A percentile compares a stretch with the other conserved stretches of the same genome.
Conservation (phyloP, 2,888 invertebrate genomes). For the Drosophila robusta region DNA sequence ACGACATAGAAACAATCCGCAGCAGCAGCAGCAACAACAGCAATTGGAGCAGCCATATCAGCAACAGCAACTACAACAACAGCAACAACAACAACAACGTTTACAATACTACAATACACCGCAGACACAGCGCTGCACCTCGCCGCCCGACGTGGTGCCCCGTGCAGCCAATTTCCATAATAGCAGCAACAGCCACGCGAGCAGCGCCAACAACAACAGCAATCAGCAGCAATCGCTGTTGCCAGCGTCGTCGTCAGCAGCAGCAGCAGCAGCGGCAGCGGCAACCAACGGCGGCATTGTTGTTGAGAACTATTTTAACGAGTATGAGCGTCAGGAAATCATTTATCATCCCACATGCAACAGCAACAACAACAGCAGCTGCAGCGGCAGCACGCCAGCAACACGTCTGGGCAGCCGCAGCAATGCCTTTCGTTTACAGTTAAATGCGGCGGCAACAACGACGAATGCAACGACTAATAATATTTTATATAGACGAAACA, state of each 20-base stretch:
- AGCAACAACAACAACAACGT: conserved; percentile 54
- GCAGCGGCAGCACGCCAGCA: conserved; percentile 56
- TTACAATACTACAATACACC: conserved; percentile 59
- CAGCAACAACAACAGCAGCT: conserved; percentile 48
- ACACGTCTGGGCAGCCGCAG: conserved; percentile 51
- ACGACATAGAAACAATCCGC: conserved; percentile 71
- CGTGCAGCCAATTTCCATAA: conserved; percentile 80
- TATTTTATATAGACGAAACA: conserved; percentile 69
- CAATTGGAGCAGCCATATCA: conserved; percentile 69
- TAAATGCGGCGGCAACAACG: conserved; percentile 50
- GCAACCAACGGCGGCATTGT: conserved; percentile 75
- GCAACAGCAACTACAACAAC: conserved; percentile 48
- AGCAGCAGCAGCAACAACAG: conserved; percentile 42
- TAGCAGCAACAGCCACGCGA: conserved; percentile 30
- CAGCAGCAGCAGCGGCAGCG: conserved; percentile 35
- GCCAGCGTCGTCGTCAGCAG: conserved; percentile 29
- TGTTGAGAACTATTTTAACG: conserved; percentile 84
- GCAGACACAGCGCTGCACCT: conserved; percentile 79
- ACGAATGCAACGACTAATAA: conserved; percentile 67
- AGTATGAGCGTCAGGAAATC: conserved; percentile 85
- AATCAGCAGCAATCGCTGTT: conserved; percentile 43
- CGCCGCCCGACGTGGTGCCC: conserved; percentile 84
- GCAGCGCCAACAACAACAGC: conserved; percentile 38
- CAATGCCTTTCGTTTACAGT: conserved; percentile 76
- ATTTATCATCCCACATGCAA: conserved; percentile 75